These are phyloP conservation scores for Cepaea nemoralis DNA, from an alignment of 1,140 invertebrate genomes.

Conservation along the genomic window DNA sequence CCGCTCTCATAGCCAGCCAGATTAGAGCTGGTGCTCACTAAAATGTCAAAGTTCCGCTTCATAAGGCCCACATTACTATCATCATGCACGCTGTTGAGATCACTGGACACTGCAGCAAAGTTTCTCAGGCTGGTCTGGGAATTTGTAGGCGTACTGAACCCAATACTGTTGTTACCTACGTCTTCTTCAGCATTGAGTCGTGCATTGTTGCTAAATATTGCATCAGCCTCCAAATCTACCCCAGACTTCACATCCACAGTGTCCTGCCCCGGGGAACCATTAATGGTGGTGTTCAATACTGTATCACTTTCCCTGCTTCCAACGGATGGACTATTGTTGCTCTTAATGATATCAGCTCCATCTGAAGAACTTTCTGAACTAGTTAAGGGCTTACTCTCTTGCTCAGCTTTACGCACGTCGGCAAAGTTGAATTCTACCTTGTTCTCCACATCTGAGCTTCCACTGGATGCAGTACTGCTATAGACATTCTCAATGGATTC, in stretches of 20 bases:
- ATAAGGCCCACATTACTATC: not conserved
- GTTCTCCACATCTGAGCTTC: not conserved
- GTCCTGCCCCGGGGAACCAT: not conserved
- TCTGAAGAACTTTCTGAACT: not conserved
- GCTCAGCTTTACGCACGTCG: not conserved
- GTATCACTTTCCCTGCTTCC: not conserved
- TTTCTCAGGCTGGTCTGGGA: not conserved
- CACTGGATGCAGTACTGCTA: not conserved
- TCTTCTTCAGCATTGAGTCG: conserved; percentile 1
- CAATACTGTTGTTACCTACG: not conserved
- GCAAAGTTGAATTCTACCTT: not conserved
- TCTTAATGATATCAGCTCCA: not conserved
- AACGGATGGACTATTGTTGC: not conserved
- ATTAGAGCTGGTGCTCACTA: not conserved
- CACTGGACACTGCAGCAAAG: not conserved
- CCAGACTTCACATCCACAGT: not conserved
- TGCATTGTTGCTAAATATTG: conserved; percentile 4
- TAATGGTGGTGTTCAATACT: not conserved
- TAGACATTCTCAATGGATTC: not conserved
- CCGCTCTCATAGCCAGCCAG: conserved; percentile 19
- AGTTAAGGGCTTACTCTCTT: not conserved
- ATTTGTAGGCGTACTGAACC: not conserved
- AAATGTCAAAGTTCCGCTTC: conserved; percentile 1
- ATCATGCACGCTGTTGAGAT: not conserved
- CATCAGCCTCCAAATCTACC: not conserved